Percentiles rank a stretch among this genome's conserved stretches.
phyloP scores from a whole-genome alignment of 2,797 vertebrate genomes.

The Pteronotus mesoamericanus region DNA sequence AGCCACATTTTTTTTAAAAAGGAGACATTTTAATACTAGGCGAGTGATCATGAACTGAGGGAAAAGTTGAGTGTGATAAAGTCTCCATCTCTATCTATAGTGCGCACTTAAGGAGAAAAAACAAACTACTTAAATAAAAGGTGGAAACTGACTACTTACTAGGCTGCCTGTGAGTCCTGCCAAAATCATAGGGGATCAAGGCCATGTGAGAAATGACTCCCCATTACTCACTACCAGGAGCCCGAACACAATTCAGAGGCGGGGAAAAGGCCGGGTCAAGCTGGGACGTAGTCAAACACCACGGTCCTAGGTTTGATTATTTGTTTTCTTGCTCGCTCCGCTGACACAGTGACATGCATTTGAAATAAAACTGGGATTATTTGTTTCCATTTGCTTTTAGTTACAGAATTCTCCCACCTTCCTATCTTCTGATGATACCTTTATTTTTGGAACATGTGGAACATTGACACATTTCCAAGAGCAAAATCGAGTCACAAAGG shows the following conservation, averaged over 20 bases:
- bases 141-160: neutral
- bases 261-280: neutral
- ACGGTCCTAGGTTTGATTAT: neutral
- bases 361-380: neutral
- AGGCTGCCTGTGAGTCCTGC: neutral
- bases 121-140: neutral
- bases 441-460: neutral
- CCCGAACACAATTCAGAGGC: neutral
- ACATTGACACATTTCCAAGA: neutral
- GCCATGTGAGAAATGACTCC: neutral
- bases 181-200: neutral
- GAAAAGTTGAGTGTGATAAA: neutral
- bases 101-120: neutral
- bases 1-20: neutral
- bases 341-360: neutral
- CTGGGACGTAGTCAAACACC: neutral
- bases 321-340: neutral
- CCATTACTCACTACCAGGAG: neutral
- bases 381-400: neutral
- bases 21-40: neutral
- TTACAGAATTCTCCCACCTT: neutral
- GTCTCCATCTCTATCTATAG: neutral
- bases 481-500: neutral
- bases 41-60: neutral
- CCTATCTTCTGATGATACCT: neutral